phyloP scores from a whole-genome alignment of 2,113 vertebrate species.

The Chauna torquata region DNA sequence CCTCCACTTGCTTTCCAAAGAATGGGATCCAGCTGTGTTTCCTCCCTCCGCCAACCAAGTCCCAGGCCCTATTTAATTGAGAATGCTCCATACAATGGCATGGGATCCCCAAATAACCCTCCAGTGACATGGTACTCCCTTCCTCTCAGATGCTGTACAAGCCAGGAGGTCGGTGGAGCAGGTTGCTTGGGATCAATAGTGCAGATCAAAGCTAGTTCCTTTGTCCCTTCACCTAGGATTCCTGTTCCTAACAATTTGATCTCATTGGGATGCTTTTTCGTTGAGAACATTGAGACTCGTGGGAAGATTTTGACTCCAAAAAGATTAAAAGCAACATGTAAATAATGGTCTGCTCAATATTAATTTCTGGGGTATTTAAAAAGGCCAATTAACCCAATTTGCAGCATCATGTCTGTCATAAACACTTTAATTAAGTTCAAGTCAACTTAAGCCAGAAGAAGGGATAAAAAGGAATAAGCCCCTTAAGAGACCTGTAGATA shows the following conservation, averaged over 20 bases:
- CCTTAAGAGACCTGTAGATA: background rate
- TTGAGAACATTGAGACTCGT: background rate
- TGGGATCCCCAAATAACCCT: background rate
- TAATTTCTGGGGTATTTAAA: background rate
- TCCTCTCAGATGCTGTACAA: background rate
- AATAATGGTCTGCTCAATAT: slow-evolving; percentile 17
- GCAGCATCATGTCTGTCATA: slow-evolving; percentile 44
- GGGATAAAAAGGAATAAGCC: slow-evolving; percentile 19
- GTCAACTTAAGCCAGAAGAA: background rate
- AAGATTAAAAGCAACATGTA: slow-evolving; percentile 42
- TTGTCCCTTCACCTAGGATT: background rate
- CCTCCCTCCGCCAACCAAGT: background rate
- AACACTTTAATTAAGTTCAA: slow-evolving; percentile 28
- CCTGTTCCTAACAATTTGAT: background rate
- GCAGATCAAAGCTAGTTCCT: background rate
- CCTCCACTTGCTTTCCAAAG: background rate
- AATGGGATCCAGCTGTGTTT: background rate
- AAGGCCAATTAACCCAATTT: slow-evolving; percentile 48
- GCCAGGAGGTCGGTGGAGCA: background rate
- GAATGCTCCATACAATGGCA: background rate
- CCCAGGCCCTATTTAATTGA: background rate
- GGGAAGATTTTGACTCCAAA: slow-evolving; percentile 34
- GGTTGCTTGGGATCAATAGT: background rate
- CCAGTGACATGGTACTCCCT: background rate
- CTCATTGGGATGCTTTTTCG: background rate